Base-by-base conservation (phyloP, 2,113 vertebrate genomes). In the Odobenus rosmarus region DNA sequence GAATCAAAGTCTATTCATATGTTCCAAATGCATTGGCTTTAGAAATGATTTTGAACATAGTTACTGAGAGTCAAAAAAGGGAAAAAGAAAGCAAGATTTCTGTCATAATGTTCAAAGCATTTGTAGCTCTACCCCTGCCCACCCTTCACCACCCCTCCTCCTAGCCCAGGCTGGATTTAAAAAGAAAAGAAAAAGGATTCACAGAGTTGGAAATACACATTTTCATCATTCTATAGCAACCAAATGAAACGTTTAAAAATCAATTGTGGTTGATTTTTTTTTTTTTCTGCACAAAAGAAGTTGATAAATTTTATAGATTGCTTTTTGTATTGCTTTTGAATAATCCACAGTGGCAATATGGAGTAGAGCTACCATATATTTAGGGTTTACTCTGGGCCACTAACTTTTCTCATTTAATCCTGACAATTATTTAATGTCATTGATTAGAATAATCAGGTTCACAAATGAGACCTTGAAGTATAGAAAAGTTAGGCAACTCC, bases 1-100 rank as follows among this genome's bases (percentile, higher is more conserved):
- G 90, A 97, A 80, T 95, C 95, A 95, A 88, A 57, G 76, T 93
- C 67, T 96, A 90, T 96, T 97, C 80, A 93, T 90, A 55, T 96
- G 83, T 92, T 90, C 49, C 36, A 87, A 88, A 95, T 4, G 24
- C 79, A 92, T n/a, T 59, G 26, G 91, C 61, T 81, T 93, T 84
- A 93, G 72, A 97, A 96, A 92, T 92, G 28, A 95, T 90, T 93
- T 93, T 92, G 80, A 87, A 84, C 15, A 61, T 59, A 95, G 88
- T 93, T 88, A 83, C 26, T 76, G 59, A 87, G 51, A 82, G 16
- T 62, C 93, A 64, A 80, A 51, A 64, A 80, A 62, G 51, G 51
- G 14, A 49, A 42, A 87, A 86, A 94, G n/a, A 86, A n/a, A 89
- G n/a, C 39, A 89, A 42, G 14, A 9, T 46, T 94, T 91, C 59